Evolutionary conservation across 1,140 invertebrate species (phyloP).

Genomic region (Lamellibrachia luymesi): DNA sequence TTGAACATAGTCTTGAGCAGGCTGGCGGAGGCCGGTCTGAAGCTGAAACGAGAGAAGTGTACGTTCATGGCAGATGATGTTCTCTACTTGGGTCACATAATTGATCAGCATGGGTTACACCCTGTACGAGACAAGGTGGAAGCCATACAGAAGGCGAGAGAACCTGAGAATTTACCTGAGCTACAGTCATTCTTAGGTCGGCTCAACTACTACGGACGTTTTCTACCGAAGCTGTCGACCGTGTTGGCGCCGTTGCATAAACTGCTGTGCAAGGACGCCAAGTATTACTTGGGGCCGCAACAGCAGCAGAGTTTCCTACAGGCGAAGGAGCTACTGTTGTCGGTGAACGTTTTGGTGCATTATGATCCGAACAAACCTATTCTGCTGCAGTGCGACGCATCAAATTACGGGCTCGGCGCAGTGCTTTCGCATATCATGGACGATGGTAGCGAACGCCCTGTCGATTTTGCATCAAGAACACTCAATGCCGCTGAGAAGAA

Average conservation of each 20-base stretch:
- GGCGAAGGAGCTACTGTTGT: background rate
- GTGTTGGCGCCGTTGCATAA: slow-evolving; percentile 20
- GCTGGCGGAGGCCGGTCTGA: slow-evolving; percentile 27
- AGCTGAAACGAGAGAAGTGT: slow-evolving; percentile 34
- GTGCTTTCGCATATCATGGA: slow-evolving; percentile 42
- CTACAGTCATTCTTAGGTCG: slow-evolving; percentile 28
- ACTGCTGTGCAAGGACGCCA: slow-evolving; percentile 4
- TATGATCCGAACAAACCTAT: slow-evolving; percentile 38
- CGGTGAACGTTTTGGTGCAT: slow-evolving; percentile 32
- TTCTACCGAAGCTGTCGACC: slow-evolving; percentile 25
- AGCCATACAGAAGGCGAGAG: background rate
- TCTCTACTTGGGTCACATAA: slow-evolving; percentile 29
- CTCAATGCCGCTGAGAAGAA: slow-evolving; percentile 53
- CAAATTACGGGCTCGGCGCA: slow-evolving; percentile 39
- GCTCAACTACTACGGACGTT: slow-evolving; percentile 25
- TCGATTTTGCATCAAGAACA: slow-evolving; percentile 52
- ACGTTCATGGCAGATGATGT: slow-evolving; percentile 28
- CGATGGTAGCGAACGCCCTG: slow-evolving; percentile 38
- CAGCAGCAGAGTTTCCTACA: slow-evolving; percentile 12
- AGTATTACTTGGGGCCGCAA: slow-evolving; percentile 15
- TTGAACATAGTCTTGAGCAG: background rate
- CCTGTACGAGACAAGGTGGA: background rate
- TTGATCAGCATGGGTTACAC: background rate
- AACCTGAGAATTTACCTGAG: slow-evolving; percentile 19
- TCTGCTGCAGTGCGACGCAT: slow-evolving; percentile 42